Conservation (phyloP, 1,140 invertebrate species). For the Ceratina australensis region DNA sequence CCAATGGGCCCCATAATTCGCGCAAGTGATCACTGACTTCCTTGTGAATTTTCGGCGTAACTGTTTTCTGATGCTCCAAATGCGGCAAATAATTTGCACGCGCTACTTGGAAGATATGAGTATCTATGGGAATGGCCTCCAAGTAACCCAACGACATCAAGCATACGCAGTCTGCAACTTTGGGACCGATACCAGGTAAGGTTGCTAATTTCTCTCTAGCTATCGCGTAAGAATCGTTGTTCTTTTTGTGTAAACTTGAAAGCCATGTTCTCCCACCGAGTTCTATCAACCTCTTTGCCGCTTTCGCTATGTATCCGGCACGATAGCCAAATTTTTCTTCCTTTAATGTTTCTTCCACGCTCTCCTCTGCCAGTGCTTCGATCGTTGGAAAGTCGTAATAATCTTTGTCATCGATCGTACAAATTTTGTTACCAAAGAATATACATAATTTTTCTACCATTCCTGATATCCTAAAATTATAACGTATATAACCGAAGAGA, state of each 20-base stretch:
- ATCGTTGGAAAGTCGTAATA: constrained; percentile 93
- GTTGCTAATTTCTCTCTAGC: constrained; percentile 87
- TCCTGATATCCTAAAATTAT: constrained; percentile 85
- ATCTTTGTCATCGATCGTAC: constrained; percentile 81
- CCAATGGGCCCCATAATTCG: constrained; percentile 90
- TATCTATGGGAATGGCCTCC: constrained; percentile 95
- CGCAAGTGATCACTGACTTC: constrained; percentile 92
- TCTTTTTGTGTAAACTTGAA: constrained; percentile 81
- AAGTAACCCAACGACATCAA: constrained; percentile 96
- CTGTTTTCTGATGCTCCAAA: constrained; percentile 87
- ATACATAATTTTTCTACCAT: constrained; percentile 96
- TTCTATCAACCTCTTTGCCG: constrained; percentile 84
- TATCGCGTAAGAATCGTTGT: constrained; percentile 83
- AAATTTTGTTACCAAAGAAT: constrained; percentile 90
- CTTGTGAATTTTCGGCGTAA: constrained; percentile 91
- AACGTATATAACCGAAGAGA: constrained; percentile 12
- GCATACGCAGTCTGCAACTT: constrained; percentile 99
- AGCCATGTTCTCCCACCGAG: constrained; percentile 88
- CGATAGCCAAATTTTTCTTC: constrained; percentile 95
- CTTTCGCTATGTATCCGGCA: constrained; percentile 90
- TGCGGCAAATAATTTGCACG: constrained; percentile 90
- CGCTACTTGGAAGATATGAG: constrained; percentile 97
- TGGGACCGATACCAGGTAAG: constrained; percentile 92
- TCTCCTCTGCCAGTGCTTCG: constrained; percentile 80
- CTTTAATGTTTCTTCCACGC: constrained; percentile 87